A percentile compares a stretch with the other conserved stretches of the same genome.
These are phyloP conservation scores for Apostichopus japonicus DNA, from an alignment of 35 echinoderm and acorn worm species.

Conservation along the genomic window DNA sequence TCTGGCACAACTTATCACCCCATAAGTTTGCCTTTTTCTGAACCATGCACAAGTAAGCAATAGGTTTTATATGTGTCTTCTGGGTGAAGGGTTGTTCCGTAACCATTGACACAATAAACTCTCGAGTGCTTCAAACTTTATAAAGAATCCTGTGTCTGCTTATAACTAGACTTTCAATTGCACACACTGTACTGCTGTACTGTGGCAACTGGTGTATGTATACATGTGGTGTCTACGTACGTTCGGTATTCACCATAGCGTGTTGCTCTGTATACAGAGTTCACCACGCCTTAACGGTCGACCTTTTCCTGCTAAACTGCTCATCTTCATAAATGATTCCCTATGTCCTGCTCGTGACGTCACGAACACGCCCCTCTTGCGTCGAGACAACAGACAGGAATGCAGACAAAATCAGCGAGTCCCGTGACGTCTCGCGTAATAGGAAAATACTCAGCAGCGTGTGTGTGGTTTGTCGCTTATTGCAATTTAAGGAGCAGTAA, in stretches of 20 bases:
- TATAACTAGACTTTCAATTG: too few species aligned
- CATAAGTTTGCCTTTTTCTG: too few species aligned
- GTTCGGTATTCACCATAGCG: neutral
- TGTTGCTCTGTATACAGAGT: neutral
- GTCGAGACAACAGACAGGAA: conserved; percentile 44
- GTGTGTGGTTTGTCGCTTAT: conserved; percentile 12
- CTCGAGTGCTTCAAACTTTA: neutral
- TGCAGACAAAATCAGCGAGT: conserved; percentile 47
- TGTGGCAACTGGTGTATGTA: neutral
- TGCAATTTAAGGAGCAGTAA: neutral
- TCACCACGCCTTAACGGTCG: neutral
- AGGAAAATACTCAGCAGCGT: conserved; percentile 22
- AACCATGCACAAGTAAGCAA: too few species aligned
- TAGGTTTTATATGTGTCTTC: too few species aligned
- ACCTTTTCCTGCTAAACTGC: conserved; percentile 14
- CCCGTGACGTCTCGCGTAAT: conserved; percentile 37
- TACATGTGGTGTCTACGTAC: neutral
- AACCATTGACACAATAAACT: neutral
- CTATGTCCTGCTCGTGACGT: conserved; percentile 1
- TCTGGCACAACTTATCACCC: too few species aligned
- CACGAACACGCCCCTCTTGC: conserved; percentile 45
- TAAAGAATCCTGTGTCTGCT: neutral
- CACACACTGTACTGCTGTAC: neutral
- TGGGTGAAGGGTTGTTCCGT: neutral
- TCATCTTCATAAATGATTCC: conserved; percentile 42